Base-by-base conservation (phyloP, 2,888 invertebrate species). In the Eulithis prunata region DNA sequence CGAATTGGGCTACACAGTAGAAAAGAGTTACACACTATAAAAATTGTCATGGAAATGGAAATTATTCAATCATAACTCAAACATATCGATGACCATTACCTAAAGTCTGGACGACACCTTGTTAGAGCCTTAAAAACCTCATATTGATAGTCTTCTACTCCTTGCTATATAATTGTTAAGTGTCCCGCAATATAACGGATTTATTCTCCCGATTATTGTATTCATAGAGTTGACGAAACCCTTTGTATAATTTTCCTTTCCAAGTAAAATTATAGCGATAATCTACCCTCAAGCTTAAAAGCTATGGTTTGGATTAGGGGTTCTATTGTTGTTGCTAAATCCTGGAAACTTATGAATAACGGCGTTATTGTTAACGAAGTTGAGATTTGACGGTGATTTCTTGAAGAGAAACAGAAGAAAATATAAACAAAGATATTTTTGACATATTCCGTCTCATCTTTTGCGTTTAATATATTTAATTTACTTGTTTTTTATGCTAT, bases 151-250 rank as follows among this genome's bases (percentile, higher is more conserved):
- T 32, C 12, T 43, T 54, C 55, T 66, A 51, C 66, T 58, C 54
- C n/a, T 58, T 43, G 6, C 13, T 43, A 53, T 54, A 41, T 47
- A 7, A 52, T 36, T 56, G 51, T 3, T 4, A 41, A 41, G 12
- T 41, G 59, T 63, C 52, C 43, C 8, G 32, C 73, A 78, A 79
- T 77, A 80, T 77, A 74, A 75, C 73, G 77, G 79, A 79, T 77
- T 77, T 77, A 75, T 85, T 82, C 81, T 77, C 81, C 83, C 79
- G 77, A 74, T 74, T 73, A 75, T 71, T 74, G 73, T 73, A 69
- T 59, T 70, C 64, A 68, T 69, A 68, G 62, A 66, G 71, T 76
- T 84, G 76, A 80, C 79, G 81, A 81, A 82, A 83, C 71, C 79
- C 78, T 84, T 83, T 82, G 84, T 82, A 60, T 73, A 75, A 76